These are phyloP conservation scores for Phengaris alcon DNA, from an alignment of 2,888 invertebrate genomes.

Conservation along the genomic window DNA sequence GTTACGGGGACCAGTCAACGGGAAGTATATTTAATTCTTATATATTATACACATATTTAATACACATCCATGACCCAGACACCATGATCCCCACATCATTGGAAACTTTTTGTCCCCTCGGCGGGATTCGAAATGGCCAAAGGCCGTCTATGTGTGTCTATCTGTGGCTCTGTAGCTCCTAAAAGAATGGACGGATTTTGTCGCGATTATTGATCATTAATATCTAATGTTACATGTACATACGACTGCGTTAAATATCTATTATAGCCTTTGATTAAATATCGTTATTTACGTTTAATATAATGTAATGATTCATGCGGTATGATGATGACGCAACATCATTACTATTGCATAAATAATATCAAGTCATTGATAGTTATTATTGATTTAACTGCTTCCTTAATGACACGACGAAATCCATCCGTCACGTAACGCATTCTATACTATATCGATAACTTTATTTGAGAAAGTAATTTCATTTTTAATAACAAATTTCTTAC, in stretches of 20 bases:
- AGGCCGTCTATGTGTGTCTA: too few species aligned
- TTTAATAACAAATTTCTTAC: not conserved
- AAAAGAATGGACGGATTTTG: too few species aligned
- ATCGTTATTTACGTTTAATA: not conserved
- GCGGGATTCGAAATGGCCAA: too few species aligned
- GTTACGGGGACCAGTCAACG: too few species aligned
- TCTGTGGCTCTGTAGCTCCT: too few species aligned
- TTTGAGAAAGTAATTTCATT: not conserved
- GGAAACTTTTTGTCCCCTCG: too few species aligned
- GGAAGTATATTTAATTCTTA: too few species aligned
- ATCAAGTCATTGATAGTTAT: slow-evolving; percentile 2
- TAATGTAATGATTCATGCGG: not conserved
- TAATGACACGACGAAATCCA: slow-evolving; percentile 4
- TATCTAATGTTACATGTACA: too few species aligned
- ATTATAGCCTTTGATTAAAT: not conserved
- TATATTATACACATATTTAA: too few species aligned
- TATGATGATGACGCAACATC: not conserved
- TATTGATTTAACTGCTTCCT: slow-evolving; percentile 19
- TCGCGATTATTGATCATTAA: too few species aligned
- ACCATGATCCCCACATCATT: too few species aligned
- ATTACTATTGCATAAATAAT: not conserved
- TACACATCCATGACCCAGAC: too few species aligned
- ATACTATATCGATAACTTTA: not conserved
- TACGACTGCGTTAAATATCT: not conserved
- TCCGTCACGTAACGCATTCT: not conserved